Conservation (phyloP, 30 jellyfish, hydroid and myxozoan species). For the Aurelia coerulea region DNA sequence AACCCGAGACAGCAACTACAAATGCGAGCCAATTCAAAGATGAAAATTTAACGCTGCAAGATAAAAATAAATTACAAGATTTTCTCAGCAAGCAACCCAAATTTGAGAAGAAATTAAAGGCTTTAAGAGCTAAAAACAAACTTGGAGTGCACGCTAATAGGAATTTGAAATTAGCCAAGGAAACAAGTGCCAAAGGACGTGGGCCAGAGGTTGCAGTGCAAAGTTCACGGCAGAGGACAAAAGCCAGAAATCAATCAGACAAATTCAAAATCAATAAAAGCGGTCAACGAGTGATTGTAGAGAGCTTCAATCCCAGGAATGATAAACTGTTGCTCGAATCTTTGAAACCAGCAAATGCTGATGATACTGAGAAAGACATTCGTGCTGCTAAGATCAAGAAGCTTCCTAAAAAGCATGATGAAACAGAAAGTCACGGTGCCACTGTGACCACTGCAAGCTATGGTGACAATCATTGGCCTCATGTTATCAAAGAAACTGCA, state of each 20-base stretch:
- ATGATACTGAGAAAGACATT: no score
- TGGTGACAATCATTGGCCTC: background rate
- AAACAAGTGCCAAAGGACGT: no score
- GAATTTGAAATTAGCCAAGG: no score
- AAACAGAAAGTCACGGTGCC: no score
- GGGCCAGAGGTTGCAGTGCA: no score
- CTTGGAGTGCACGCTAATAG: no score
- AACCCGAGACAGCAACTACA: no score
- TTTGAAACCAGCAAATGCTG: background rate
- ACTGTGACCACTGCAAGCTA: no score
- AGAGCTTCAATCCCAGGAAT: slow-evolving; percentile 5
- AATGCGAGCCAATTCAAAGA: background rate
- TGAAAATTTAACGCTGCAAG: background rate
- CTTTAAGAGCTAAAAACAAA: background rate
- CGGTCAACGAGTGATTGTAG: slow-evolving; percentile 44
- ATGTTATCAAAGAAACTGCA: slow-evolving; percentile 23
- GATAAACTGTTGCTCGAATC: slow-evolving; percentile 33
- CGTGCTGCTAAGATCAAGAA: no score
- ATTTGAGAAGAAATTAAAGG: slow-evolving; percentile 6
- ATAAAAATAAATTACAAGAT: slow-evolving; percentile 14
- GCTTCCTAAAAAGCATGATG: no score
- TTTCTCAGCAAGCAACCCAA: slow-evolving; percentile 39
- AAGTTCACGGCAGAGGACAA: no score
- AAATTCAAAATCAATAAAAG: background rate
- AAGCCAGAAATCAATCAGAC: no score